Evolutionary conservation across 2,113 vertebrate genomes (phyloP), one percentile per base, ranked within the genome.

Genomic region (Mystacornis crossleyi): DNA sequence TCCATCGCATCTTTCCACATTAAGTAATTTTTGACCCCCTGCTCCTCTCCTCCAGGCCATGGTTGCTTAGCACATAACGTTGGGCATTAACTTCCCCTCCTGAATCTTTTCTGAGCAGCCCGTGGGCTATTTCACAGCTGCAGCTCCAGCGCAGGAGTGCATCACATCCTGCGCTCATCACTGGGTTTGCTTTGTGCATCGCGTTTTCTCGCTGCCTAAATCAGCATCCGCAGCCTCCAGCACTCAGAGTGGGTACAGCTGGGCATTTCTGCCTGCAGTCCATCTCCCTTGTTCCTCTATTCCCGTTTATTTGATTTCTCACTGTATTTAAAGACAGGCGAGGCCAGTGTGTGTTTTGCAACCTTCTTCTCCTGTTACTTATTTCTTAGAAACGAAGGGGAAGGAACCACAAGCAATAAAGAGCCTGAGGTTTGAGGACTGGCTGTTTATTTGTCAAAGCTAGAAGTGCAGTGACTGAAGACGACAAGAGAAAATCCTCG

Each of bases 161-260:
- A 28, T 84, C 4, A 3, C 62, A 16, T 60, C 26, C 7, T n/a
- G 50, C 1, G 0, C 54, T 65, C 3, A 3, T 66, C 0, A 0
- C 34, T 42, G 38, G 34, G 16, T 83, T 89, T 89, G 38, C 47
- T 71, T 70, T 81, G 47, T 51, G 33, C 42, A 0, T 62, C 1
- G 0, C 2, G 0, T 90, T 94, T 95, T 79, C 78, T 91, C 6
- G 0, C 57, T 31, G 4, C 24, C 57, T 81, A 34, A 90, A 91
- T 80, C 78, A 36, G 29, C 67, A 50, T 77, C 71, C 28, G 10
- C 4, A 2, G 58, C 36, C 82, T 72, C 79, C 79, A 73, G 62
- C 62, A 19, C 54, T 83, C 18, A 0, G 4, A 47, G 42, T 50
- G 55, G 81, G 45, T 69, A 89, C 95, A 94, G 66, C 53, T 88